Evolutionary conservation across 2,888 invertebrate species (phyloP), one percentile per base, ranked within the genome.

Genomic region (Muscina levida): DNA sequence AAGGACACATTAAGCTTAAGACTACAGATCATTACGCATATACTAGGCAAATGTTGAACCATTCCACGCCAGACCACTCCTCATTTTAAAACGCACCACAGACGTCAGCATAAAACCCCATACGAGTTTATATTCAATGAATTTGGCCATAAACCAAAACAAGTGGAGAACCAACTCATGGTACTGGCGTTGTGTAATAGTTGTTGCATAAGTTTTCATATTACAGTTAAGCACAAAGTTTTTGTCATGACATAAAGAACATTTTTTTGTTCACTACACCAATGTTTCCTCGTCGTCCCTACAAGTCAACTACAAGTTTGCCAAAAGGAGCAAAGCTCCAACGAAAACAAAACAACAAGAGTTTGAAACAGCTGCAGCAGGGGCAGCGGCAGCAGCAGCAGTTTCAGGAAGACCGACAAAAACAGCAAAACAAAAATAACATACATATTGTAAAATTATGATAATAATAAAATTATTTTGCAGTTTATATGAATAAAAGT

Each of bases 401-500:
- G 26, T 3, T 11, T 11, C 26, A 19, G n/a, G n/a, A n/a, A 56
- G n/a, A 1, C 65, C 44, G 26, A 74, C 8, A 59, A 80, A 71
- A 24, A 59, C 31, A n/a, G 66, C 68, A 73, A 72, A 59, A 73
- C 31, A 57, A 74, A 65, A 79, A 75, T 71, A 79, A 70, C 74
- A 79, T 82, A 81, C 79, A 83, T 83, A 82, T 83, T 75, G 68
- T 66, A 78, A 78, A 82, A 84, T 84, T 84, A 83, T 83, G 80
- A 84, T 82, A 77, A 82, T 79, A 82, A 82, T 83, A 82, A 84
- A 84, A 84, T 84, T 82, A 82, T 79, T 83, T 75, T 75, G 73
- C 77, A 81, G 76, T 82, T 80, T 80, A 66, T 71, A 59, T 44
- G 24, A 42, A n/a, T 15, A 51, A 74, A 74, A 81, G 68, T 75